Conservation (phyloP, 2,888 invertebrate genomes). For the Chloromyia formosa region DNA sequence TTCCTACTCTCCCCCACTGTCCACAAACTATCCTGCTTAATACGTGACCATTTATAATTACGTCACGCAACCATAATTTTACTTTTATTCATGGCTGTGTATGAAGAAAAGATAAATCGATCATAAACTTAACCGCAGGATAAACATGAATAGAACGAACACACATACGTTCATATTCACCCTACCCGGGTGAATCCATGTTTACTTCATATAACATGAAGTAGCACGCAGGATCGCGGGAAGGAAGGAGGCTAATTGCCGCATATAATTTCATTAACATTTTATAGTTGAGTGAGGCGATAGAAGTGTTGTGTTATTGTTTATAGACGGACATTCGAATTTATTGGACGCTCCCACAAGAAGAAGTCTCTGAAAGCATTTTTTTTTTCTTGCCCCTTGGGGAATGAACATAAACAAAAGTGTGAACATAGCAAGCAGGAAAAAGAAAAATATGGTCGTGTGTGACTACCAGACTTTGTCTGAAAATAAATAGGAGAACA, state of each 20-base stretch:
- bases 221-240: neutral
- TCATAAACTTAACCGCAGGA: constrained; percentile 16
- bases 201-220: too few species aligned
- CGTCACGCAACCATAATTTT: constrained; percentile 12
- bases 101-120: constrained; percentile 19
- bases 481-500: too few species aligned
- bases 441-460: too few species aligned
- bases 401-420: too few species aligned
- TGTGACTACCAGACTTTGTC: too few species aligned
- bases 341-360: neutral
- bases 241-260: neutral
- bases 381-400: too few species aligned
- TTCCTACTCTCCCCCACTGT: too few species aligned
- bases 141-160: neutral
- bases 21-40: neutral
- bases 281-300: constrained; percentile 9
- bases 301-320: neutral
- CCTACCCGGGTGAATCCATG: too few species aligned
- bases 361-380: too few species aligned
- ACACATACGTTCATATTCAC: neutral
- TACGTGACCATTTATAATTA: constrained; percentile 14
- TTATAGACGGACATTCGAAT: neutral
- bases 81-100: neutral
- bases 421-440: too few species aligned
- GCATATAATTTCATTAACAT: constrained; percentile 18